Base-by-base conservation (phyloP, 2,888 invertebrate species). In the Eilema griseolum region DNA sequence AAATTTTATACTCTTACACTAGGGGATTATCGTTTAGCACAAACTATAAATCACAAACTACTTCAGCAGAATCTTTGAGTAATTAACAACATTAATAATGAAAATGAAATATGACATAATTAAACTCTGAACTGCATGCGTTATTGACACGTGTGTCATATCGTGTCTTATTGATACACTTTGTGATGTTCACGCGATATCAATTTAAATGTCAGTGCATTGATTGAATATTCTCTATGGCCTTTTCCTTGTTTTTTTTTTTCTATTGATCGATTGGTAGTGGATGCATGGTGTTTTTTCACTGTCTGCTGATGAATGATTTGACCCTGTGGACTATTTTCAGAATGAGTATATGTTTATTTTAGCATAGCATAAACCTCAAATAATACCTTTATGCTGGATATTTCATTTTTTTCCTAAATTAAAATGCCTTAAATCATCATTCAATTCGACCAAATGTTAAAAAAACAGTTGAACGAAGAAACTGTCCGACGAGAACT, bases 51-150 rank as follows among this genome's bases (percentile, higher is more conserved):
- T 28, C 26, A 59, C 14, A 0, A 16, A 26, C 26, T 14, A 26
- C 3, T 24, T 57, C 5, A 24, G 3, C 59, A 14, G 59, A 12
- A 24, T 12, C 26, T 59, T 24, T 26, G 14, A 26, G 5, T 26
- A 59, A 26, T 26, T 59, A 52, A 10, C 2, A n/a, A 16, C 10
- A 41, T 41, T 52, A 7, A 8, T 52, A 52, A n/a, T 52, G n/a
- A 52, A n/a, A 52, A 52, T 52, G 52, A 52, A 52, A 52, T 52
- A n/a, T 52, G 52, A 52, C 52, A 52, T 46, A 14, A 8, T 28
- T 14, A 63, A 68, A 37, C 68, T 68, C 59, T 68, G 68, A 63
- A 57, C 68, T 41, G 56, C 7, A 41, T 57, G 20, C 62, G 26
- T 33, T 57, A n/a, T 59, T 46, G 41, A 41, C 68, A 68, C 68